Conservation (phyloP, 2,113 vertebrate genomes). For the Heptranchias perlo region DNA sequence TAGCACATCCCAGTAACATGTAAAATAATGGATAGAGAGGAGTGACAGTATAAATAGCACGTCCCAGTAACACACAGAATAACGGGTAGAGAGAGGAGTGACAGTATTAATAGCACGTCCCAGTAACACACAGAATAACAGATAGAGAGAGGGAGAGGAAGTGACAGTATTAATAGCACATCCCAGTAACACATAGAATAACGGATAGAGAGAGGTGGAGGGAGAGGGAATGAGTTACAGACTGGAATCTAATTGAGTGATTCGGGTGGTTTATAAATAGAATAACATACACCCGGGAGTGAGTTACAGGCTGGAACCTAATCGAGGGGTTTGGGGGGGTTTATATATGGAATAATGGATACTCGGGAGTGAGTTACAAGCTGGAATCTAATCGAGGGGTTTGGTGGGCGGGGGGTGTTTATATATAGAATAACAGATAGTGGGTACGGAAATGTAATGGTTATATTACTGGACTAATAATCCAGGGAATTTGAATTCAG, state of each 20-base stretch:
- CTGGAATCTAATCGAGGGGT: no score
- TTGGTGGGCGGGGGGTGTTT: no score
- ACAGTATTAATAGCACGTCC: background rate
- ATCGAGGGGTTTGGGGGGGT: background rate
- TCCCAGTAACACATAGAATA: background rate
- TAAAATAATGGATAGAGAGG: background rate
- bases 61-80: no score
- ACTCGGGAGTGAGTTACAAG: no score
- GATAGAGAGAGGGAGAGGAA: no score
- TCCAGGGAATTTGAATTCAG: no score
- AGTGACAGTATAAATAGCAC: background rate
- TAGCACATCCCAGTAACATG: background rate
- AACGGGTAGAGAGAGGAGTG: background rate
- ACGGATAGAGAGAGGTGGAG: background rate
- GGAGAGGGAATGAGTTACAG: background rate
- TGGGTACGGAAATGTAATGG: no score
- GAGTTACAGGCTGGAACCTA: background rate
- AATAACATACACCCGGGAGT: background rate
- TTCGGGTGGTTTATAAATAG: background rate
- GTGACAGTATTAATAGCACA: no score
- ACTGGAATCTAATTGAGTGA: background rate
- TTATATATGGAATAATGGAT: background rate
- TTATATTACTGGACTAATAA: no score
- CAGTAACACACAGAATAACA: background rate
- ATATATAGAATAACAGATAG: no score